phyloP scores from a whole-genome alignment of 2,888 invertebrate species.

The Argynnis bischoffii region DNA sequence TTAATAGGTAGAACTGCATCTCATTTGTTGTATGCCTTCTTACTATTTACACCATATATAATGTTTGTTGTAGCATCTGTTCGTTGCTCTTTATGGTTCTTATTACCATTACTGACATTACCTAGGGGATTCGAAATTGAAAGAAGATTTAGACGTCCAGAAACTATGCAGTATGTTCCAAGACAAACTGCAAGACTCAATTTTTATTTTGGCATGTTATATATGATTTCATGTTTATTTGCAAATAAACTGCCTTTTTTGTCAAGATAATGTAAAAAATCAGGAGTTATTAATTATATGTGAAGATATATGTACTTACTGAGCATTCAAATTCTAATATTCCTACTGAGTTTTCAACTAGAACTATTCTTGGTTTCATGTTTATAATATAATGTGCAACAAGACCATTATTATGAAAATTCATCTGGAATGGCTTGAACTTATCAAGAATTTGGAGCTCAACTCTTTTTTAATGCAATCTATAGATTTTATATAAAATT shows the following conservation, averaged over 20 bases:
- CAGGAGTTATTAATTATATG: background rate
- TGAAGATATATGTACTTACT: conserved; percentile 42
- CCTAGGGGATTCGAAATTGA: conserved; percentile 95
- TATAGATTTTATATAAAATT: conserved; percentile 1
- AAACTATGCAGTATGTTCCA: conserved; percentile 91
- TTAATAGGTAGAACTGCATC: conserved; percentile 95
- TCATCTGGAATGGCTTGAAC: background rate
- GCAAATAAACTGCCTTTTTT: conserved; percentile 85
- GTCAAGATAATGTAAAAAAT: conserved; percentile 51
- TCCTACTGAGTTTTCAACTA: background rate
- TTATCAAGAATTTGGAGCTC: conserved; percentile 6
- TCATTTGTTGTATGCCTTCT: conserved; percentile 93
- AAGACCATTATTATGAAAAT: background rate
- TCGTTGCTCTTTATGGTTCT: conserved; percentile 93
- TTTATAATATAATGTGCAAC: background rate
- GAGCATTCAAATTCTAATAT: conserved; percentile 41
- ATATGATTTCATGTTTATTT: conserved; percentile 91
- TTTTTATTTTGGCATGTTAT: conserved; percentile 94
- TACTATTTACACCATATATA: conserved; percentile 95
- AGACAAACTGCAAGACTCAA: conserved; percentile 94
- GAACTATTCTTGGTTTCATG: background rate
- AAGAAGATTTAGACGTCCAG: conserved; percentile 90
- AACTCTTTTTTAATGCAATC: conserved; percentile 9
- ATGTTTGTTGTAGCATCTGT: conserved; percentile 93
- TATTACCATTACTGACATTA: conserved; percentile 93